phyloP scores from a whole-genome alignment of 2,113 vertebrate species.

The Microcebus lehilahytsara region DNA sequence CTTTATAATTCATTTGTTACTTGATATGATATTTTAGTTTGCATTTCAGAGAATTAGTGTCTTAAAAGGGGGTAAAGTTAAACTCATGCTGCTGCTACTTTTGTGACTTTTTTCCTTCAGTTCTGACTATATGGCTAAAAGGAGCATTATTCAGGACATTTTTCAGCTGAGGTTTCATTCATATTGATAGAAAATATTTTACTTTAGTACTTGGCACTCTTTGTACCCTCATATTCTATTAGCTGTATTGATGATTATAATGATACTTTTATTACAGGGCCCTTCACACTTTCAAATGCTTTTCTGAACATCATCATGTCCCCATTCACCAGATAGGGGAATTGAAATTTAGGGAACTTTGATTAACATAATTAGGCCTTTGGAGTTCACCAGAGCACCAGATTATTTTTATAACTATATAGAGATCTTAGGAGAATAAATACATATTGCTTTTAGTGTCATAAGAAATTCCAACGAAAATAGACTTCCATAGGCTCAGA shows the following conservation, averaged over 20 bases:
- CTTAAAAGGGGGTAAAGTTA: constrained; percentile 3
- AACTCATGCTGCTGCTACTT: not conserved
- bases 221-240: not conserved
- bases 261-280: not conserved
- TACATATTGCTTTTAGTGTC: not conserved
- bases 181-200: not conserved
- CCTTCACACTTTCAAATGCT: not conserved
- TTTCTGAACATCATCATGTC: not conserved
- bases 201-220: not conserved
- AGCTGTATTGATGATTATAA: not conserved
- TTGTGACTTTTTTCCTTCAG: not conserved
- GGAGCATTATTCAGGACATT: not conserved
- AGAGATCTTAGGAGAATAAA: not conserved
- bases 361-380: not conserved
- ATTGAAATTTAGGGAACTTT: constrained; percentile 36
- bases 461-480: not conserved
- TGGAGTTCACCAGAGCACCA: not conserved
- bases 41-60: not conserved
- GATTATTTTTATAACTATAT: constrained; percentile 28
- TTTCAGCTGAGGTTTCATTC: not conserved
- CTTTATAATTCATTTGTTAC: not conserved
- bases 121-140: not conserved
- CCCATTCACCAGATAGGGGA: not conserved
- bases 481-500: not conserved
- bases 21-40: constrained; percentile 14